Conservation (phyloP, 2,888 invertebrate species). For the Cataglyphis rosenhaueri region DNA sequence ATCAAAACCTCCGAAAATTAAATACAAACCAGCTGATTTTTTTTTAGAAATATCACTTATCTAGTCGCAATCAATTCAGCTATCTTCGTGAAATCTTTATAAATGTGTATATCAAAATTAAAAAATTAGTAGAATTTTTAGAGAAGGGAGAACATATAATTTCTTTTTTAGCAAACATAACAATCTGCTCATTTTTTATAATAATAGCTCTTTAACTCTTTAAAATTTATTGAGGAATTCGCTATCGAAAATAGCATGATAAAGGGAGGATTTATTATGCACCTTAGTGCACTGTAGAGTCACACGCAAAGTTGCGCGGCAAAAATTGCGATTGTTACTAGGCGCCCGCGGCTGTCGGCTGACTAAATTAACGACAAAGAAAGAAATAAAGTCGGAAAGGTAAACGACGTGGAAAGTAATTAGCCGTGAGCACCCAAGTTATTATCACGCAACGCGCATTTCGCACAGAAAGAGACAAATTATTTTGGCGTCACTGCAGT, state of each 20-base stretch:
- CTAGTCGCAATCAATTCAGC: background rate
- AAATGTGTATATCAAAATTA: background rate
- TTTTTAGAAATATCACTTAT: background rate
- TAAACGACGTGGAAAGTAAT: constrained; percentile 62
- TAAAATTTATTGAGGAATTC: background rate
- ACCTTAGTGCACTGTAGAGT: background rate
- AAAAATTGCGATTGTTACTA: constrained; percentile 62
- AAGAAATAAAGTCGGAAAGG: constrained; percentile 55
- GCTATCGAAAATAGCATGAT: background rate
- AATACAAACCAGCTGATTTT: background rate
- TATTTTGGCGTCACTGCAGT: constrained; percentile 21
- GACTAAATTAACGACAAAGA: constrained; percentile 58
- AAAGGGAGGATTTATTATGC: constrained; percentile 39
- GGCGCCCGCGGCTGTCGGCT: constrained; percentile 16
- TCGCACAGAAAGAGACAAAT: constrained; percentile 22
- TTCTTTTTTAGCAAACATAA: background rate
- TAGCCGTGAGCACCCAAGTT: constrained; percentile 58
- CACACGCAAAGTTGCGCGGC: constrained; percentile 17
- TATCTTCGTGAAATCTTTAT: background rate
- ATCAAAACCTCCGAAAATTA: background rate
- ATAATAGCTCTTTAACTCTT: background rate
- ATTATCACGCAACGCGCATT: constrained; percentile 40
- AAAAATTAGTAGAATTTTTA: background rate
- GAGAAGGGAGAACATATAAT: background rate
- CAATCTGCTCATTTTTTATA: background rate